Conservation (phyloP, 2,113 vertebrate species). For the Petrocephalus zakoni region DNA sequence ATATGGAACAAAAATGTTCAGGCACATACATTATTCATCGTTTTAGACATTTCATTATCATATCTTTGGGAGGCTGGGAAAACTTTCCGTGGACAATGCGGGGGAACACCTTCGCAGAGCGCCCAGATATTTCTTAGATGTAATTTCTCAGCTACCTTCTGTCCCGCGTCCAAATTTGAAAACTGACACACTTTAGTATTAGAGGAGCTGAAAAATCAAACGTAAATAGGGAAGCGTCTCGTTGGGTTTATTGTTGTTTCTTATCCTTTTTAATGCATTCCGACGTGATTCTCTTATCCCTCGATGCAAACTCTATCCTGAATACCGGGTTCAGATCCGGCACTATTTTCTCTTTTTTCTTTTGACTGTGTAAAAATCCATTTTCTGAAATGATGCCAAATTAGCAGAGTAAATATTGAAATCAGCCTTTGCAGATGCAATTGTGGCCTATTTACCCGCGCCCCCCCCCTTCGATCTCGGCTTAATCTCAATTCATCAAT, state of each 20-base stretch:
- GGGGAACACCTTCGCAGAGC: constrained; percentile 16
- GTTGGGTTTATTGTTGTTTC: constrained; percentile 19
- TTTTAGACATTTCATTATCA: constrained; percentile 43
- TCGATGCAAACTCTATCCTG: not conserved
- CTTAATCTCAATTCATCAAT: constrained; percentile 99
- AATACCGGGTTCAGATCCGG: constrained; percentile 57
- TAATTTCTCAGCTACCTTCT: constrained; percentile 13
- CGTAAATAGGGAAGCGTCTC: constrained; percentile 22
- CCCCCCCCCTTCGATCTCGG: constrained; percentile 84
- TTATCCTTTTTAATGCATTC: constrained; percentile 31
- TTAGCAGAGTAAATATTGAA: constrained; percentile 91
- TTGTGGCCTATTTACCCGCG: constrained; percentile 75
- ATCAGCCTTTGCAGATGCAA: constrained; percentile 76
- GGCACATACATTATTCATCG: constrained; percentile 48
- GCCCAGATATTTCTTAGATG: constrained; percentile 11
- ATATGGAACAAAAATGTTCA: constrained; percentile 48
- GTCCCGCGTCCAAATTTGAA: constrained; percentile 23
- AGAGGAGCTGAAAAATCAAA: constrained; percentile 30
- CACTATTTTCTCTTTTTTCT: constrained; percentile 46
- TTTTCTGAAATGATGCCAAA: constrained; percentile 85
- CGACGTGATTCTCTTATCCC: not conserved
- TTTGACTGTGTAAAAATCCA: constrained; percentile 54
- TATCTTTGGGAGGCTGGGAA: constrained; percentile 34
- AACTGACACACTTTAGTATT: constrained; percentile 37
- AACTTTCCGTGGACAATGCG: constrained; percentile 21